These are phyloP conservation scores for Ceyx margarethae DNA, from an alignment of 2,113 vertebrate genomes.

Conservation along the genomic window DNA sequence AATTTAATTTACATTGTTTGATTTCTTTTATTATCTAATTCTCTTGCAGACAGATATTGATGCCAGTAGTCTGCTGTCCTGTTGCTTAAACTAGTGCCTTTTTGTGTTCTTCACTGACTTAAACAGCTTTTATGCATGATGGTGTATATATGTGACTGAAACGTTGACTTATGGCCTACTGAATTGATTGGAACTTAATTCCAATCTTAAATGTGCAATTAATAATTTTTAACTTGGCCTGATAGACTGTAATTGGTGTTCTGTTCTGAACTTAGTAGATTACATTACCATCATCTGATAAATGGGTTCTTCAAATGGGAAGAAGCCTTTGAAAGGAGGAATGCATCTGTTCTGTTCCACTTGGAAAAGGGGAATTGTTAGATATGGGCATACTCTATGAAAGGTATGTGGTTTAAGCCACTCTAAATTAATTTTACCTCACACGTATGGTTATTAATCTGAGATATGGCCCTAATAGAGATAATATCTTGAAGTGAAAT, in stretches of 20 bases:
- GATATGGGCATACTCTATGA: neutral
- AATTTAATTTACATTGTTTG: neutral
- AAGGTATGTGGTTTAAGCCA: neutral
- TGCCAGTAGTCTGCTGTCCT: neutral
- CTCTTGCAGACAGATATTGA: neutral
- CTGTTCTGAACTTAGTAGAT: neutral
- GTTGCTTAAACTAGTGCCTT: neutral
- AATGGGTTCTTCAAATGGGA: neutral
- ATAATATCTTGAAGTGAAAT: neutral
- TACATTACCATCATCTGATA: neutral
- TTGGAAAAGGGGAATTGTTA: neutral
- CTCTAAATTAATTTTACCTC: neutral
- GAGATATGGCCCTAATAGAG: neutral
- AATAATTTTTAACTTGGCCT: neutral
- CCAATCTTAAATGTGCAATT: neutral
- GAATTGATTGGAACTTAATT: neutral
- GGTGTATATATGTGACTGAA: neutral
- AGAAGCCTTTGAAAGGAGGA: neutral
- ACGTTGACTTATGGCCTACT: neutral
- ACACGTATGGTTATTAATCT: neutral
- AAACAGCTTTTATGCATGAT: neutral
- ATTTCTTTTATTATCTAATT: neutral
- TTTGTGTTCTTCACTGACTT: neutral
- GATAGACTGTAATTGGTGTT: neutral
- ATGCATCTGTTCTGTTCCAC: neutral